A percentile compares a stretch with the other conserved stretches of the same genome.
These are phyloP conservation scores for Sus scrofa DNA, from an alignment of 2,113 vertebrate genomes.

Conservation along the genomic window DNA sequence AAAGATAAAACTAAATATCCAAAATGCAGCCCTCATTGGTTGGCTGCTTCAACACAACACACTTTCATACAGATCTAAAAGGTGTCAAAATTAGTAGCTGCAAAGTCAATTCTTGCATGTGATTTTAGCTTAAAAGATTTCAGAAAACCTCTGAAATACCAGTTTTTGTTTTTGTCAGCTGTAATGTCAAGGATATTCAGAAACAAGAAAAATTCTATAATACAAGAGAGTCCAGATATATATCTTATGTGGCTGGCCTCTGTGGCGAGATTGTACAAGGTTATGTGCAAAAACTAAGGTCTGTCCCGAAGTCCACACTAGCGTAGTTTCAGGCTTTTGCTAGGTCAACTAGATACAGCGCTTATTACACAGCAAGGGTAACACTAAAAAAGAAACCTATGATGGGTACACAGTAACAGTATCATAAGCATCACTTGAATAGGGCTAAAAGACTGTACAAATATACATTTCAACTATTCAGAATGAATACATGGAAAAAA, in stretches of 20 bases:
- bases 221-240: constrained; percentile 92
- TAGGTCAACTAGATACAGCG: constrained; percentile 96
- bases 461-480: constrained; percentile 97
- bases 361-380: constrained; percentile 97
- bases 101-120: constrained; percentile 91
- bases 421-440: constrained; percentile 94
- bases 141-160: constrained; percentile 91
- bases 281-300: constrained; percentile 96
- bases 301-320: constrained; percentile 94
- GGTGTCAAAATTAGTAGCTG: constrained; percentile 92
- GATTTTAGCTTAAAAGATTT: constrained; percentile 91
- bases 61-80: constrained; percentile 93
- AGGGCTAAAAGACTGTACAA: constrained; percentile 99
- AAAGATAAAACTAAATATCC: constrained; percentile 92
- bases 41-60: constrained; percentile 93
- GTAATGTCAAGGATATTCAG: constrained; percentile 90
- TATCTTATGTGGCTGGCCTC: constrained; percentile 90
- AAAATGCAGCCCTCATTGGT: constrained; percentile 88
- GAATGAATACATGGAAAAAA: constrained; percentile 94
- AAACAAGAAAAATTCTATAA: constrained; percentile 92
- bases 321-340: constrained; percentile 95
- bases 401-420: constrained; percentile 94
- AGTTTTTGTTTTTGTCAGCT: constrained; percentile 86
- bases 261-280: constrained; percentile 93
- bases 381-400: constrained; percentile 94